phyloP scores from a whole-genome alignment of 1,140 invertebrate genomes.

The Oryzaephilus surinamensis region DNA sequence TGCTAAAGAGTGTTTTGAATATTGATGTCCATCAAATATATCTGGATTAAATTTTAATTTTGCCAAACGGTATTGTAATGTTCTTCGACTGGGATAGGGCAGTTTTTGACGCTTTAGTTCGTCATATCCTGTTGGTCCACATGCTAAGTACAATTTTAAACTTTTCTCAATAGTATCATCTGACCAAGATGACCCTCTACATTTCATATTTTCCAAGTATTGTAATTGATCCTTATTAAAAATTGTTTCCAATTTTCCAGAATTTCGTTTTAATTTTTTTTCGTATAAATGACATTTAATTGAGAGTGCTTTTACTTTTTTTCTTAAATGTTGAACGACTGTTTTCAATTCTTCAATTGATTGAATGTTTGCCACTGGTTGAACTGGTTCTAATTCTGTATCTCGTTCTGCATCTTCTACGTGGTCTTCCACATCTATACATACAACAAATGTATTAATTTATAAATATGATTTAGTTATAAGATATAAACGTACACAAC shows the following conservation, averaged over 20 bases:
- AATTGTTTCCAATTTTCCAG: constrained; percentile 3
- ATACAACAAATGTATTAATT: background rate
- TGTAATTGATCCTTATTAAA: constrained; percentile 7
- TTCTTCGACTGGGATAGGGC: constrained; percentile 9
- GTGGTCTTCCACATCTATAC: background rate
- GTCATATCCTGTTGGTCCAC: constrained; percentile 11
- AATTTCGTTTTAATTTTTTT: background rate
- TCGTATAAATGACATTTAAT: background rate
- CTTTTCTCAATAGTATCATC: constrained; percentile 5
- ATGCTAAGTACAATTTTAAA: constrained; percentile 10
- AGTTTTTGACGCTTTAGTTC: constrained; percentile 7
- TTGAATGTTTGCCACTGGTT: too few species aligned
- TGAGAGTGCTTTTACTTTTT: background rate
- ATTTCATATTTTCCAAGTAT: constrained; percentile 1
- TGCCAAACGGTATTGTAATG: constrained; percentile 8
- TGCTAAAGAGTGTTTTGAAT: too few species aligned
- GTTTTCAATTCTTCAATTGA: too few species aligned
- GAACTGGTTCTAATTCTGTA: too few species aligned
- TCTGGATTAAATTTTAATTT: constrained; percentile 9
- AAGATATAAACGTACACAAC: too few species aligned
- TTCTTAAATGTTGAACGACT: background rate
- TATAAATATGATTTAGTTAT: too few species aligned
- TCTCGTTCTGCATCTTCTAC: background rate
- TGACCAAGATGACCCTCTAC: constrained; percentile 3
- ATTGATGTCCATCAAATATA: constrained; percentile 11